These are phyloP conservation scores for Lutjanus erythropterus DNA, from an alignment of 2,113 vertebrate genomes.

Conservation along the genomic window DNA sequence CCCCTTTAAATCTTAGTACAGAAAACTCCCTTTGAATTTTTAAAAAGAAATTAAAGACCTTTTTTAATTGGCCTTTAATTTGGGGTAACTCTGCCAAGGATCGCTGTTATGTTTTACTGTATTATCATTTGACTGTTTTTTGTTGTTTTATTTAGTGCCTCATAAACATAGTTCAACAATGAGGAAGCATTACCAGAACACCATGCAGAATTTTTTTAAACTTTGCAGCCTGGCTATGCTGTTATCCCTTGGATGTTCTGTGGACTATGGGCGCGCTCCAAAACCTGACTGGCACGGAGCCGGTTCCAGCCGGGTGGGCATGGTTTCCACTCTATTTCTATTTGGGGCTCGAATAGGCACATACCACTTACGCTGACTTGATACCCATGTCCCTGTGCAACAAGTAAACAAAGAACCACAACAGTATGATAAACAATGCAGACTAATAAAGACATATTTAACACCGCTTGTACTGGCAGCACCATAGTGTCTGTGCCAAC, in stretches of 20 bases:
- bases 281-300: background rate
- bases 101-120: too few species aligned
- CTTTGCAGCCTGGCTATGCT: background rate
- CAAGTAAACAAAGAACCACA: constrained; percentile 5
- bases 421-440: background rate
- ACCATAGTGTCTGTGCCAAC: background rate
- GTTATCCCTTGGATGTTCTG: background rate
- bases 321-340: constrained; percentile 8
- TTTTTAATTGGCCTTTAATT: too few species aligned
- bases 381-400: background rate
- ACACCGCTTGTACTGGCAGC: background rate
- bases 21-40: too few species aligned
- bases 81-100: too few species aligned
- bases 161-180: too few species aligned
- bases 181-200: too few species aligned
- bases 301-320: background rate
- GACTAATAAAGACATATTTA: background rate
- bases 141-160: too few species aligned
- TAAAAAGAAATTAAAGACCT: too few species aligned
- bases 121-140: too few species aligned
- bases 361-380: background rate
- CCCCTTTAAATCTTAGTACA: too few species aligned
- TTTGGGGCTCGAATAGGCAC: constrained; percentile 3
- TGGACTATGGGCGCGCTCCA: background rate
- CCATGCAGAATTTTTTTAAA: background rate